Evolutionary conservation across 1,140 invertebrate genomes (phyloP).

Genomic region (Cydia splendana): DNA sequence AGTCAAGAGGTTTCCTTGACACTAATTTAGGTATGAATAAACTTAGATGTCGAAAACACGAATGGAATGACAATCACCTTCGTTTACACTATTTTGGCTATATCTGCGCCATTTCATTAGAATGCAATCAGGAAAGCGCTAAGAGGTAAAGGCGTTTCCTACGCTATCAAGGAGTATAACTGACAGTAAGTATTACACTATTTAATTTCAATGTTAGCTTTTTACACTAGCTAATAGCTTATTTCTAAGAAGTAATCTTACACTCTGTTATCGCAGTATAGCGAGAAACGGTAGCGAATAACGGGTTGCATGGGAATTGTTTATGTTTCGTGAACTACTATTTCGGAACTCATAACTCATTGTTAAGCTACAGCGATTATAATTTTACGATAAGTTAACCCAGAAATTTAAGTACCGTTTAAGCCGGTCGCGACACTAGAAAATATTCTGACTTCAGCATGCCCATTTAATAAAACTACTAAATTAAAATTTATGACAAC

Average conservation of each 20-base stretch:
- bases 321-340: constrained; percentile 63
- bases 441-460: background rate
- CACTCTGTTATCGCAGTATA: constrained; percentile 46
- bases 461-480: background rate
- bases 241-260: constrained; percentile 40
- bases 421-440: background rate
- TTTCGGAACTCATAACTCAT: constrained; percentile 23
- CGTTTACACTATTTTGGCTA: too few relatives aligned
- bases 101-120: too few relatives aligned
- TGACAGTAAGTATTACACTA: too few relatives aligned
- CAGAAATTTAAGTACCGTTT: constrained; percentile 23
- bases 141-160: too few relatives aligned
- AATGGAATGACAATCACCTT: too few relatives aligned
- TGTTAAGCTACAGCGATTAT: constrained; percentile 30
- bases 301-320: constrained; percentile 57
- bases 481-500: constrained; percentile 5
- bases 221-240: background rate
- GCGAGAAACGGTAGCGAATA: constrained; percentile 61
- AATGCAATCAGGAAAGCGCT: too few relatives aligned
- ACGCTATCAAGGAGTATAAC: too few relatives aligned
- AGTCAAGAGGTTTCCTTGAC: too few relatives aligned
- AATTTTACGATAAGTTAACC: constrained; percentile 30
- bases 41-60: too few relatives aligned
- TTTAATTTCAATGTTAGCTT: too few relatives aligned
- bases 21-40: too few relatives aligned